Evolutionary conservation across 2,113 vertebrate species (phyloP).

Genomic region (Saguinus imperator): DNA sequence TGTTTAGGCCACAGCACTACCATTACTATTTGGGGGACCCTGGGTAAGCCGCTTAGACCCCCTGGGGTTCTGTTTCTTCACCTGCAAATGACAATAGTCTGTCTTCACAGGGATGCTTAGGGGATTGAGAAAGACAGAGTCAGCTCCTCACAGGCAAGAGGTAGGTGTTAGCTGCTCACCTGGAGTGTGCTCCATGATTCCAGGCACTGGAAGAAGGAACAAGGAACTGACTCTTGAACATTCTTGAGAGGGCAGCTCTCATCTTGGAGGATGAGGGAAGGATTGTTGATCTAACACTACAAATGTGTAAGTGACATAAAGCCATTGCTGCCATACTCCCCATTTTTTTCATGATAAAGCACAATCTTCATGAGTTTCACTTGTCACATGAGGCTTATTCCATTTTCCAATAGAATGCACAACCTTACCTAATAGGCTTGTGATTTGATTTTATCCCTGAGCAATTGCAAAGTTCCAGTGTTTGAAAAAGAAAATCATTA

Average conservation of each 20-base stretch:
- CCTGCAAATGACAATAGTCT: neutral
- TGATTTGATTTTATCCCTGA: neutral
- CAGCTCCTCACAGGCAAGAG: no score
- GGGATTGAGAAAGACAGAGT: neutral
- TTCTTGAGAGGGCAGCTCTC: neutral
- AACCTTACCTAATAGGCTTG: neutral
- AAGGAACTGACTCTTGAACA: no score
- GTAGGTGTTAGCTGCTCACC: neutral
- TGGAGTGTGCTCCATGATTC: neutral
- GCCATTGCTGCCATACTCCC: neutral
- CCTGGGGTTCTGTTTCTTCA: neutral
- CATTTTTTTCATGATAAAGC: neutral
- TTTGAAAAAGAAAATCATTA: neutral
- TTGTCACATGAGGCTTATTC: neutral
- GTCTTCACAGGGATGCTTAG: neutral
- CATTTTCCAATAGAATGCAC: neutral
- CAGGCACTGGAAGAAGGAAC: neutral
- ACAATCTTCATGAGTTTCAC: neutral
- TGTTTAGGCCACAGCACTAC: neutral
- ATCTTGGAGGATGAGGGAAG: neutral
- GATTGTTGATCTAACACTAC: neutral
- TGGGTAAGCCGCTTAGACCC: neutral
- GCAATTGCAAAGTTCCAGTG: neutral
- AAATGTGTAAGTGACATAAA: neutral
- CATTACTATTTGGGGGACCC: neutral